Percentiles rank a stretch among this genome's conserved stretches.
Conservation (phyloP, 2,113 vertebrate genomes). For the Sander lucioperca region DNA sequence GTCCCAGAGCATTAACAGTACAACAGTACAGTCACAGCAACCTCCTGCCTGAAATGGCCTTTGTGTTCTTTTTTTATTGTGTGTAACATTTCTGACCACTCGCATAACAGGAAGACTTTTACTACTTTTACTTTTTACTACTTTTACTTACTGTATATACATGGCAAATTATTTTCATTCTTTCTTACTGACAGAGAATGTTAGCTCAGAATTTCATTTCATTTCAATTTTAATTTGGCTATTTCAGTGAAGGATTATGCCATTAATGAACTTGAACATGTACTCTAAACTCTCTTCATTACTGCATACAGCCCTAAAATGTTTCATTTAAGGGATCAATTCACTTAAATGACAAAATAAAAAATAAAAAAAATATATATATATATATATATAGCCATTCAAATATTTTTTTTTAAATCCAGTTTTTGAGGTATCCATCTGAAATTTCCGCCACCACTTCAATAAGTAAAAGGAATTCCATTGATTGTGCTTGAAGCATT, state of each 20-base stretch:
- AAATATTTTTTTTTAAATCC: no score
- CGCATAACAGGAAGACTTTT: not conserved
- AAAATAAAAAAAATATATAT: no score
- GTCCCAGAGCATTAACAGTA: slow-evolving; percentile 52
- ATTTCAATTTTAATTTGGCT: not conserved
- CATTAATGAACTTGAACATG: not conserved
- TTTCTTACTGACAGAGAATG: not conserved
- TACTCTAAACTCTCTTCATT: not conserved
- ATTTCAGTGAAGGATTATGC: not conserved
- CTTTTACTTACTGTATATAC: not conserved
- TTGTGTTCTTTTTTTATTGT: slow-evolving; percentile 22
- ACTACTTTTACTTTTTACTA: not conserved
- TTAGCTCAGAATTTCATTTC: not conserved
- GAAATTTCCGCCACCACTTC: not conserved
- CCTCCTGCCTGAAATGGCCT: slow-evolving; percentile 11
- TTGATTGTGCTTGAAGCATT: not conserved
- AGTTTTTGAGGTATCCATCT: no score
- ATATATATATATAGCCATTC: no score
- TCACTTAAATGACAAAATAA: not conserved
- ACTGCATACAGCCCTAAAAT: not conserved
- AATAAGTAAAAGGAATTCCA: not conserved
- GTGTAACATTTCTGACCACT: slow-evolving; percentile 18
- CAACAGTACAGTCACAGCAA: slow-evolving; percentile 59
- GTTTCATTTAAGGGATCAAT: not conserved
- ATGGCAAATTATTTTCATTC: slow-evolving; percentile 12